phyloP scores from a whole-genome alignment of 1,140 invertebrate genomes.

The Mylabris phalerata region DNA sequence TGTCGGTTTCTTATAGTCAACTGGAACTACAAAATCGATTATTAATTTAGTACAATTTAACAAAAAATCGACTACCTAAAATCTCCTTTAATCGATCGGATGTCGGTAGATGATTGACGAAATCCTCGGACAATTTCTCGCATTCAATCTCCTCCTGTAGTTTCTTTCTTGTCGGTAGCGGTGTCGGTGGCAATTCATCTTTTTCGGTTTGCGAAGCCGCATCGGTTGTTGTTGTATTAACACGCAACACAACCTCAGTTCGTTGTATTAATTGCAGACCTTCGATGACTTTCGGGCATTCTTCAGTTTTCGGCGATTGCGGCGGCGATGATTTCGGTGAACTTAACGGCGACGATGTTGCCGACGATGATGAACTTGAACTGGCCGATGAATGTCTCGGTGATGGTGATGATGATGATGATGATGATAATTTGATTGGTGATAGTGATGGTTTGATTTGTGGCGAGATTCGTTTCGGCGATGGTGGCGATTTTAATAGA shows the following conservation, averaged over 20 bases:
- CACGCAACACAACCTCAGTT: slow-evolving; percentile 53
- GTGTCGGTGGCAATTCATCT: slow-evolving; percentile 34
- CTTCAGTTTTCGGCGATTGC: slow-evolving; percentile 32
- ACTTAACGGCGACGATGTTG: slow-evolving; percentile 23
- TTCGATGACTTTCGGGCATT: slow-evolving; percentile 45
- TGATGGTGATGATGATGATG: slow-evolving; percentile 8
- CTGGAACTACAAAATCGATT: slow-evolving; percentile 53
- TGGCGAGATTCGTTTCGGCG: slow-evolving; percentile 15
- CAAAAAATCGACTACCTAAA: slow-evolving; percentile 48
- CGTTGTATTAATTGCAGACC: slow-evolving; percentile 52
- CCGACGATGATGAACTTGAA: slow-evolving; percentile 3
- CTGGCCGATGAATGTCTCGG: slow-evolving; percentile 5
- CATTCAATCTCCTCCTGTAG: slow-evolving; percentile 74
- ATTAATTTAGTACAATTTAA: not conserved
- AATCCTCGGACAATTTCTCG: slow-evolving; percentile 65
- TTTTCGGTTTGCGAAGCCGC: slow-evolving; percentile 58
- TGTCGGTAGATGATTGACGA: slow-evolving; percentile 61
- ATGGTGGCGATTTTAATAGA: slow-evolving; percentile 2
- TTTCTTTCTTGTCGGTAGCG: slow-evolving; percentile 46
- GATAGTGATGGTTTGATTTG: slow-evolving; percentile 26
- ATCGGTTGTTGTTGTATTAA: slow-evolving; percentile 54
- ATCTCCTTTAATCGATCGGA: slow-evolving; percentile 64
- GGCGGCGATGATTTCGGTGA: slow-evolving; percentile 34
- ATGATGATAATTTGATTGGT: slow-evolving; percentile 17
- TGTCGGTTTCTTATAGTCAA: slow-evolving; percentile 65